phyloP scores from a whole-genome alignment of 2,888 invertebrate species.

The Halictus quadricinctus region DNA sequence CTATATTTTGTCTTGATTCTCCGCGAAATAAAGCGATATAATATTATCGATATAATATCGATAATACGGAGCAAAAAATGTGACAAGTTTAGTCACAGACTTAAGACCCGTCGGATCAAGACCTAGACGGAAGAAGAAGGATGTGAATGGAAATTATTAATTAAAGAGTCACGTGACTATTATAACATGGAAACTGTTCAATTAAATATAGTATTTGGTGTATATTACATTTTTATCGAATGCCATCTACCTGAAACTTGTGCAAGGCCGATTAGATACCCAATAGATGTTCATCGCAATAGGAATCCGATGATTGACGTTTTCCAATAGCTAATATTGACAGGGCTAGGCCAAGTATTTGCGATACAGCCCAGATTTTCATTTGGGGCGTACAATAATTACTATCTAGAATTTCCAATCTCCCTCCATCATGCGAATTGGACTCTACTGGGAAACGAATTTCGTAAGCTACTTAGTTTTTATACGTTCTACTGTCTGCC shows the following conservation, averaged over 20 bases:
- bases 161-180: too few species aligned
- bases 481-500: background rate
- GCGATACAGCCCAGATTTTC: background rate
- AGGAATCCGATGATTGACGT: constrained; percentile 32
- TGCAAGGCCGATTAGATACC: constrained; percentile 8
- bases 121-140: too few species aligned
- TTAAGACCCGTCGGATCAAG: too few species aligned
- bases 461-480: background rate
- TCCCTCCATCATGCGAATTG: background rate
- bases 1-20: too few species aligned
- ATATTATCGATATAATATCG: too few species aligned
- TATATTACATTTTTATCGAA: background rate
- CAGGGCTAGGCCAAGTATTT: background rate
- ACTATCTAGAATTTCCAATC: background rate
- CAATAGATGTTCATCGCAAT: constrained; percentile 21
- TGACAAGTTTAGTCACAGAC: too few species aligned
- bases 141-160: too few species aligned
- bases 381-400: background rate
- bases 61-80: too few species aligned
- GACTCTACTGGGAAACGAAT: too few species aligned
- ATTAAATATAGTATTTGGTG: background rate
- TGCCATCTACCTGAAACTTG: background rate
- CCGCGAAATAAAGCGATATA: too few species aligned
- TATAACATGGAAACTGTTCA: background rate
- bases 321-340: constrained; percentile 21